Evolutionary conservation across 2,113 vertebrate genomes (phyloP), one percentile per base, ranked within the genome.

Genomic region (Peromyscus maniculatus): DNA sequence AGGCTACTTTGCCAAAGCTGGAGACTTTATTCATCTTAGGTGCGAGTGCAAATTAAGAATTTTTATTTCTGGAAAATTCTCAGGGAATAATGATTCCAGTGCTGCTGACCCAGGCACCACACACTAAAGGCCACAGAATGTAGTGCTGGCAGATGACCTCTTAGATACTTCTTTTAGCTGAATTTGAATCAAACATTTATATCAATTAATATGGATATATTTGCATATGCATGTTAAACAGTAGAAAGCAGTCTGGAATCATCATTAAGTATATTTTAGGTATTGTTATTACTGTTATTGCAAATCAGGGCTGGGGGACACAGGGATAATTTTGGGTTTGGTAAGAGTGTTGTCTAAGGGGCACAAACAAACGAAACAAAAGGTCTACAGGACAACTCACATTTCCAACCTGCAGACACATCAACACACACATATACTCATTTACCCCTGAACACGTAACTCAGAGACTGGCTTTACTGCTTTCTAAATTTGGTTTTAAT

Each of bases 341-440:
- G 17, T 21, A 77, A 52, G 33, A 31, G 3, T 84, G 92, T 84
- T 94, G 36, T 62, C 21, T 86, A 59, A 71, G 21, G 46, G 22
- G 15, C 87, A 90, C 96, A 94, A 95, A 91, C 74, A 96, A 87
- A 69, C 31, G 2, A 90, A 77, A 77, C 72, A 77, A 59, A 88
- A 90, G 52, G 31, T 17, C 84, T 87, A 94, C 19, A 39, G 62
- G 80, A 97, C 91, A 82, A 52, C 75, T 93, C 74, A 95, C 89
- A 95, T 69, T 82, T 95, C 89, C 72, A 55, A 33, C 91, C 72
- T 91, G 39, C 17, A 91, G 52, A 97, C 55, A 97, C 79, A 84
- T 57, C 87, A 69, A 97, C 89, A 95, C 89, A 91, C 46, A 98
- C 78, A 96, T 28, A 95, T 86, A 24, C 13, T 93, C 75, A 88